Evolutionary conservation across 2,888 invertebrate genomes (phyloP).

Genomic region (Villa cingulata): DNA sequence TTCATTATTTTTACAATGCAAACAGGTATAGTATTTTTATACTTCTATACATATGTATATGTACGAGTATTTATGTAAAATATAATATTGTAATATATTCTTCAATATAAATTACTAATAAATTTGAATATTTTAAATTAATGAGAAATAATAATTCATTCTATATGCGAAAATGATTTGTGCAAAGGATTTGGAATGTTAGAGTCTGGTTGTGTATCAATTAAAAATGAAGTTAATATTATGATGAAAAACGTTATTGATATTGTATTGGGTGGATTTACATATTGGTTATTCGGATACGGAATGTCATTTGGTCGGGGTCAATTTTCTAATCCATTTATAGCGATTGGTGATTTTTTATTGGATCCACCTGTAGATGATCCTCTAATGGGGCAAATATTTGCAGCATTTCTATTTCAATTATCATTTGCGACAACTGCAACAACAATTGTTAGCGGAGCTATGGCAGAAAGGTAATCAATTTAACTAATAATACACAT

Average conservation of each 20-base stretch:
- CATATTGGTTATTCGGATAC: conserved; percentile 92
- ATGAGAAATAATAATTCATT: not conserved
- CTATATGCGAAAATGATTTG: not conserved
- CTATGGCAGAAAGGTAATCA: conserved; percentile 78
- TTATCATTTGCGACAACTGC: conserved; percentile 74
- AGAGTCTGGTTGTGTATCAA: conserved; percentile 83
- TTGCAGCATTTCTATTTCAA: conserved; percentile 82
- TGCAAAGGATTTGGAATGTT: conserved; percentile 77
- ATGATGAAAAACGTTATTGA: conserved; percentile 97
- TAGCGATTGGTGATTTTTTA: conserved; percentile 72
- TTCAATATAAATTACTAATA: no score
- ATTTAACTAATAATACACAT: not conserved
- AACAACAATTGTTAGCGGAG: conserved; percentile 85
- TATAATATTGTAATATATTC: not conserved
- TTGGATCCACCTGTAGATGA: conserved; percentile 62
- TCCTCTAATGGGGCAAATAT: conserved; percentile 68
- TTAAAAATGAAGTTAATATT: conserved; percentile 90
- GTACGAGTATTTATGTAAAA: not conserved
- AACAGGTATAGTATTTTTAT: conserved; percentile 53
- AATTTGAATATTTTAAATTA: not conserved
- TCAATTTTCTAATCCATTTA: conserved; percentile 58
- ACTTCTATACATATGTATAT: no score
- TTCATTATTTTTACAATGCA: conserved; percentile 92
- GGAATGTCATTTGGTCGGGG: conserved; percentile 78
- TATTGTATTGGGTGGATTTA: conserved; percentile 73